A percentile compares a stretch with the other conserved stretches of the same genome.
Conservation (phyloP, 2,888 invertebrate species). For the Agrochola macilenta region DNA sequence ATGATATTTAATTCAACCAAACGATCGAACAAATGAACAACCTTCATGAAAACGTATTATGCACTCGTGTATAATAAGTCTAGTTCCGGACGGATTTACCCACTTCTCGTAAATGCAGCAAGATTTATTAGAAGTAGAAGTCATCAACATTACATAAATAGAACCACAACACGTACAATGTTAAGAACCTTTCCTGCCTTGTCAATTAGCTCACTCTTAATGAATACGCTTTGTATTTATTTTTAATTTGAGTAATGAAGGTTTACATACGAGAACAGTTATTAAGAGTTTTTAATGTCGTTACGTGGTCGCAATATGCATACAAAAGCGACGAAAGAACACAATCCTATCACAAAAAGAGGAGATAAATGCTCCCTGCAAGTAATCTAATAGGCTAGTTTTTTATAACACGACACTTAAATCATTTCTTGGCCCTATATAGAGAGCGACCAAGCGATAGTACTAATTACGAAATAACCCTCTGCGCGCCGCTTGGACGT, state of each 20-base stretch:
- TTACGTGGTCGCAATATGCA: conserved; percentile 47
- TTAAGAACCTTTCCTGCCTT: conserved; percentile 60
- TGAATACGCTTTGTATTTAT: conserved; percentile 44
- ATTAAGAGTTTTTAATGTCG: conserved; percentile 42
- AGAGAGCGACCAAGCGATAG: conserved; percentile 77
- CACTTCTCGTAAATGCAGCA: conserved; percentile 58
- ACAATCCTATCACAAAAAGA: conserved; percentile 61
- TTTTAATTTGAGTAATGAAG: conserved; percentile 50
- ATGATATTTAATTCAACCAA: background rate
- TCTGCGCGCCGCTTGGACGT: conserved; percentile 75
- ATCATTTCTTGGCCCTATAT: conserved; percentile 81
- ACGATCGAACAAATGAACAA: conserved; percentile 13
- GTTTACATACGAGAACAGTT: conserved; percentile 37
- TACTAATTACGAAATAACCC: conserved; percentile 85
- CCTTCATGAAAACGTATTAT: conserved; percentile 42
- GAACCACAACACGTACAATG: conserved; percentile 53
- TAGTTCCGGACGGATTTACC: conserved; percentile 68
- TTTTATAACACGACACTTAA: conserved; percentile 76
- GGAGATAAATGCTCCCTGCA: conserved; percentile 52
- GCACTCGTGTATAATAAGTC: conserved; percentile 50
- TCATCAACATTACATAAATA: conserved; percentile 60
- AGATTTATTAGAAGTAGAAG: conserved; percentile 64
- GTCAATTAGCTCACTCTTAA: conserved; percentile 56
- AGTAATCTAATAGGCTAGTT: conserved; percentile 65
- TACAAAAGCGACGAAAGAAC: conserved; percentile 60